Base-by-base conservation (phyloP, 2,888 invertebrate genomes). In the Brachypalpus laphriformis region DNA sequence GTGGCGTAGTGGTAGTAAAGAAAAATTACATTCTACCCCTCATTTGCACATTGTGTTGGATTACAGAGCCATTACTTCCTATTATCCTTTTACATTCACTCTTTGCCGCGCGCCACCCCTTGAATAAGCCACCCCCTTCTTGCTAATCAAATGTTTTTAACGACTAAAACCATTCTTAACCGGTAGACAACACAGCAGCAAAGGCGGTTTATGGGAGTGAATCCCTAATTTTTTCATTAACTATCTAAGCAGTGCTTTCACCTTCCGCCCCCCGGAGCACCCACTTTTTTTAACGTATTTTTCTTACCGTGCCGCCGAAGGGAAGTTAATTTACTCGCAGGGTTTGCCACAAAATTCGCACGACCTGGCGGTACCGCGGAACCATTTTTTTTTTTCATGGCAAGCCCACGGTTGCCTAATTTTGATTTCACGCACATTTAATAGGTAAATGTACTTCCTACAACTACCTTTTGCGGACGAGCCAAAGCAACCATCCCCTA, bases 381-480 rank as follows among this genome's bases (percentile, higher is more conserved):
- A 63, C 40, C 47, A 9, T 56, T 9, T 40, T 9, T 51, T 16
- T 34, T 31, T 65, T 25, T 47, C 25, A 20, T 45, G 34, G 11
- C 47, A 54, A 51, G 66, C 63, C 80, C 66, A 54, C 63, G 61
- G 61, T 75, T 75, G 40, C 81, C 81, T 85, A 75, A 85, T 85
- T 85, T 81, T 85, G 81, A 85, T 85, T 85, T 85, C 85, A 85
- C 85, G 85, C 85, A 81, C 75, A 85, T 81, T 81, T 81, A 81
- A 85, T 85, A 85, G 81, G 81, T 81, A 81, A 85, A 85, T 81
- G 81, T 85, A 85, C 81, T 85, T 75, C 54, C 22, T 42, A 65
- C n/a, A n/a, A n/a, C 31, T 70, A 65, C 65, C 80, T 68, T 80
- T 80, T 61, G 70, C 34, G 66, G 54, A 65, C 20, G 57, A 47